These are phyloP conservation scores for Pardalotus punctatus DNA, from an alignment of 2,113 vertebrate species.

Conservation along the genomic window DNA sequence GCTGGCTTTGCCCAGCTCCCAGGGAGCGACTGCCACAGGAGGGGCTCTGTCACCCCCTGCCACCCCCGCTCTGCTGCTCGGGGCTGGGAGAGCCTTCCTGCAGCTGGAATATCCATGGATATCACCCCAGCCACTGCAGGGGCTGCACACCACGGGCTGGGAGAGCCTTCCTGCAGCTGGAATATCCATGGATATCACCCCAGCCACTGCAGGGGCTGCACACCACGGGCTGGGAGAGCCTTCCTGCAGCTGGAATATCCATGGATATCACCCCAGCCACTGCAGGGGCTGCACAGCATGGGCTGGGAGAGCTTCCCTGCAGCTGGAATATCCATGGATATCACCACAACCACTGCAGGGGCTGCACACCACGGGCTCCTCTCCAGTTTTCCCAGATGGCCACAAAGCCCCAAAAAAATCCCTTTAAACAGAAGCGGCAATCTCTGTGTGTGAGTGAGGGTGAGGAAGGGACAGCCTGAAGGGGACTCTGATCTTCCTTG, in stretches of 20 bases:
- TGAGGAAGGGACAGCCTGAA: background rate
- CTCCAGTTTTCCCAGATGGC: background rate
- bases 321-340: too few species aligned
- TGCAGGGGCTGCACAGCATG: too few species aligned
- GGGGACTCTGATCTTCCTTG: background rate
- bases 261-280: too few species aligned
- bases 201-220: too few species aligned
- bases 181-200: fast-evolving
- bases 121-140: fast-evolving
- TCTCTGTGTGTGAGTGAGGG: background rate
- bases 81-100: background rate
- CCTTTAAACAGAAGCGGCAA: background rate
- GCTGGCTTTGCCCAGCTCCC: background rate
- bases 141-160: too few species aligned
- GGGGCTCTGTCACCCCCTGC: background rate
- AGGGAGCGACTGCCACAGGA: background rate
- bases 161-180: too few species aligned
- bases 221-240: too few species aligned
- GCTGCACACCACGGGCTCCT: fast-evolving
- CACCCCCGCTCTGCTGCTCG: background rate
- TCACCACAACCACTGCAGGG: background rate
- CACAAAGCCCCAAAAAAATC: background rate
- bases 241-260: too few species aligned
- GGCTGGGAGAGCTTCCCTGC: too few species aligned
- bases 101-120: fast-evolving